A percentile compares a stretch with the other conserved stretches of the same genome.
Conservation (phyloP, 2,888 invertebrate genomes). For the Nemotelus nigrinus region DNA sequence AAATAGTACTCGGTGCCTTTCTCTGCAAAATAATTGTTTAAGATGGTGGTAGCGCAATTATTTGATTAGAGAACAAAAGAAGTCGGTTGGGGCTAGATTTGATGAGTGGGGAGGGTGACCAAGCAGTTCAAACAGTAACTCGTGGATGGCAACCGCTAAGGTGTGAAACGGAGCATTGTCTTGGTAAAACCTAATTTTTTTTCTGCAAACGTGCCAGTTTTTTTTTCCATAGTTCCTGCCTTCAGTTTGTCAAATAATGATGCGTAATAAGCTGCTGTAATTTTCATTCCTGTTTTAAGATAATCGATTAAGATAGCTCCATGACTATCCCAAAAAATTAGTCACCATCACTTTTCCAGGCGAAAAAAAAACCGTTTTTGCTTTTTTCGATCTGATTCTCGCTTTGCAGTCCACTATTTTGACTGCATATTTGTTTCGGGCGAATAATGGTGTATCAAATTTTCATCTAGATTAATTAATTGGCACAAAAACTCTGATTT, state of each 20-base stretch:
- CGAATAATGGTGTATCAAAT: neutral
- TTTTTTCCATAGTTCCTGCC: constrained; percentile 5
- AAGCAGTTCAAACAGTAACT: neutral
- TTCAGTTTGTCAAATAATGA: neutral
- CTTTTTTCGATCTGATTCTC: neutral
- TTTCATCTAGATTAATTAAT: too few relatives aligned
- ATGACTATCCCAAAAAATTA: neutral
- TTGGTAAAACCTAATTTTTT: too few relatives aligned
- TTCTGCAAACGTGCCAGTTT: too few relatives aligned
- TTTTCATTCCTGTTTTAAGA: neutral
- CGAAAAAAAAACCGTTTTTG: neutral
- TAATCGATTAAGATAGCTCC: neutral
- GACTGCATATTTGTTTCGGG: neutral
- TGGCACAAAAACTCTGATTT: neutral
- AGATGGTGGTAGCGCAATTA: neutral
- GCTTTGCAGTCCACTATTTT: neutral
- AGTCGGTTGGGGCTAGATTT: constrained; percentile 12
- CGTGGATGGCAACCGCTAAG: neutral
- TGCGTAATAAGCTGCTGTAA: too few relatives aligned
- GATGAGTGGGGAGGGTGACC: constrained; percentile 3
- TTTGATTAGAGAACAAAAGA: neutral
- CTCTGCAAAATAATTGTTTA: neutral
- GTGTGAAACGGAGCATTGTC: neutral
- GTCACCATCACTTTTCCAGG: neutral
- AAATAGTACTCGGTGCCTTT: too few relatives aligned